These are phyloP conservation scores for Nothobranchius furzeri DNA, from an alignment of 2,113 vertebrate species.

Conservation along the genomic window DNA sequence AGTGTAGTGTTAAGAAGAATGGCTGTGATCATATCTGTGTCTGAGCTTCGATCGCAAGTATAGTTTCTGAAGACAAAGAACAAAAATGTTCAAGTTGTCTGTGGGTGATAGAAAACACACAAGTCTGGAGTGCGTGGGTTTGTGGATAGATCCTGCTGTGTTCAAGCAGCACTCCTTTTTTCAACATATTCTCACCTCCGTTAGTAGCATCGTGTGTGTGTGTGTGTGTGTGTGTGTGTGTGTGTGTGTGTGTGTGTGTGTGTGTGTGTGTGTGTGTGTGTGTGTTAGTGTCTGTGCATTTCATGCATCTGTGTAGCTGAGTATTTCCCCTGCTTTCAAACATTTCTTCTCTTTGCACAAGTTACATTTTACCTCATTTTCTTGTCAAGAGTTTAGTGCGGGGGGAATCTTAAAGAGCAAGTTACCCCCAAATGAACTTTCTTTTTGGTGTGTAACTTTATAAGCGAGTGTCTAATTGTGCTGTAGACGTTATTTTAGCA, in stretches of 20 bases:
- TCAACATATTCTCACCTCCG: conserved; percentile 25
- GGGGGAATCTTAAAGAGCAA: conserved; percentile 17
- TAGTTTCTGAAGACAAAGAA: conserved; percentile 3
- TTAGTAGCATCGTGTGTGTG: conserved; percentile 13
- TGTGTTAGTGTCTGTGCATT: conserved; percentile 1
- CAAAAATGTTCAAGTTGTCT: background rate
- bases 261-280: background rate
- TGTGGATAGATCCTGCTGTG: conserved; percentile 17
- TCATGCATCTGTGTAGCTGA: background rate
- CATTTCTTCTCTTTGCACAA: conserved; percentile 27
- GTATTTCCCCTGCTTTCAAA: conserved; percentile 2
- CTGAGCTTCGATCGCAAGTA: background rate
- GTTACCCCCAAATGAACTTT: no score
- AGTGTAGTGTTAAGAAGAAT: no score
- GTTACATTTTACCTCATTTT: conserved; percentile 20
- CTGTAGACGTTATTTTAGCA: no score
- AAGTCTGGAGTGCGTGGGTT: conserved; percentile 10
- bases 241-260: background rate
- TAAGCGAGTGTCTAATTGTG: no score
- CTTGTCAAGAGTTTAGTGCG: conserved; percentile 14
- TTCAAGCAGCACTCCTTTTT: conserved; percentile 8
- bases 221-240: background rate
- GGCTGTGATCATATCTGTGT: background rate
- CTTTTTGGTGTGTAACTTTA: no score
- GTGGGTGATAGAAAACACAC: background rate